Base-by-base conservation (phyloP, 2,797 vertebrate species). In the Stomatorhinus walkeri region DNA sequence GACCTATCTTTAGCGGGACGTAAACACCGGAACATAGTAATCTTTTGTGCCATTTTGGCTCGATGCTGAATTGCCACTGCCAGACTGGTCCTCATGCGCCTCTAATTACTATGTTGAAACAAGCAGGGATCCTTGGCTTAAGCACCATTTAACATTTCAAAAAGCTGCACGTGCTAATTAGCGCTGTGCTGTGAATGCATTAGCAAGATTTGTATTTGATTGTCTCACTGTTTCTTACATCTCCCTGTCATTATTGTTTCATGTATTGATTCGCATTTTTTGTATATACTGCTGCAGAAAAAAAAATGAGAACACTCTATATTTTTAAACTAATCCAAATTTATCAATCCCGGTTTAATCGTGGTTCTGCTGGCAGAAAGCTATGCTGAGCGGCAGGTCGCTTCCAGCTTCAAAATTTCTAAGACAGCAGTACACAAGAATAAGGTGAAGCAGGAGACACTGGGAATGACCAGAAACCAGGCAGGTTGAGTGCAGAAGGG, bases 171-270 rank as follows among this genome's bases (percentile, higher is more conserved):
- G 1, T 72, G 76, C 40, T 43, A 46, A 81, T 81, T 46, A 43
- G 32, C 5, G 0, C 68, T 36, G 32, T 36, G 32, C 68, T 36
- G 28, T 36, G 28, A 72, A 43, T 46, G 36, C 76, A 46, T 81
- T 81, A 46, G 76, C 76, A 81, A 46, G 76, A 81, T 81, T 81
- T 81, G 36, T 81, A 81, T 81, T 46, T 81, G 16, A 81, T 43
- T 10, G 7, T 81, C 8, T 46, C 7, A 46, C 16, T 46, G 40
- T 46, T 43, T 81, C 76, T 9, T 46, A 32, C 3, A 1, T 81
- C 76, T 81, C 19, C 40, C 16, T 40, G 10, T 76, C 68, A 40
- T 40, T 40, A 9, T 12, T 46, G 36, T 43, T 43, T 19, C 16
- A 81, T 81, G 40, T 46, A n/a, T 46, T n/a, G 72, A 79, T 43